Conservation (phyloP, 1,140 invertebrate species). For the Drosophila bocqueti region DNA sequence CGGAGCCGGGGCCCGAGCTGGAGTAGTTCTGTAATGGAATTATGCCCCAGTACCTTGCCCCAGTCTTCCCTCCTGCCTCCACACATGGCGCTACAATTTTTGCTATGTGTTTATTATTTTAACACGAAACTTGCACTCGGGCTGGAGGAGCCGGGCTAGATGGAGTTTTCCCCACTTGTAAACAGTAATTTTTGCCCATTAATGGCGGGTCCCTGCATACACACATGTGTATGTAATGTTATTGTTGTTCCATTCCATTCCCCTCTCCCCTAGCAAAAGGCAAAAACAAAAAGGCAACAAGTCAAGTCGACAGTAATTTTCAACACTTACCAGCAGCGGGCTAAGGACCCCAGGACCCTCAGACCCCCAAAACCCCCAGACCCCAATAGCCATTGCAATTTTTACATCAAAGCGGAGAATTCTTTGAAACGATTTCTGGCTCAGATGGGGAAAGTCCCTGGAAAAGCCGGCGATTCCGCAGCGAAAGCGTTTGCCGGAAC, state of each 20-base stretch:
- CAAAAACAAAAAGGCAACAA: constrained; percentile 80
- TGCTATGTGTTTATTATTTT: constrained; percentile 84
- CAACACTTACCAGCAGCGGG: constrained; percentile 73
- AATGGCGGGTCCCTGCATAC: constrained; percentile 57
- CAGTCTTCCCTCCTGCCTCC: constrained; percentile 7
- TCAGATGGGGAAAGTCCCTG: constrained; percentile 7
- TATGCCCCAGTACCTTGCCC: constrained; percentile 31
- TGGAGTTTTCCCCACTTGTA: constrained; percentile 68
- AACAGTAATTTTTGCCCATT: constrained; percentile 82
- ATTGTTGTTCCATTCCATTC: constrained; percentile 40
- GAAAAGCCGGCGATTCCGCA: constrained; percentile 26
- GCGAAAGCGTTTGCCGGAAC: constrained; percentile 58
- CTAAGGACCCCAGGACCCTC: constrained; percentile 39
- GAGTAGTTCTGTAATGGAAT: constrained; percentile 73
- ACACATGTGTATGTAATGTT: constrained; percentile 39
- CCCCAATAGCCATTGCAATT: constrained; percentile 55
- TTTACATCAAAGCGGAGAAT: constrained; percentile 46
- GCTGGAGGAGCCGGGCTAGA: constrained; percentile 1
- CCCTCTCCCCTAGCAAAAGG: constrained; percentile 19
- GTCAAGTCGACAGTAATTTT: constrained; percentile 83
- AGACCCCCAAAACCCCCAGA: constrained; percentile 17
- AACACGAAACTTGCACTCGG: constrained; percentile 81
- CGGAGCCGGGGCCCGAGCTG: constrained; percentile 11
- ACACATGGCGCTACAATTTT: constrained; percentile 75
- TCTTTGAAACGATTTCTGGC: constrained; percentile 52